A percentile compares a stretch with the other conserved stretches of the same genome.
Evolutionary conservation across 64 coral and sea anemone species (phyloP).

Genomic region (Porites australiensis): DNA sequence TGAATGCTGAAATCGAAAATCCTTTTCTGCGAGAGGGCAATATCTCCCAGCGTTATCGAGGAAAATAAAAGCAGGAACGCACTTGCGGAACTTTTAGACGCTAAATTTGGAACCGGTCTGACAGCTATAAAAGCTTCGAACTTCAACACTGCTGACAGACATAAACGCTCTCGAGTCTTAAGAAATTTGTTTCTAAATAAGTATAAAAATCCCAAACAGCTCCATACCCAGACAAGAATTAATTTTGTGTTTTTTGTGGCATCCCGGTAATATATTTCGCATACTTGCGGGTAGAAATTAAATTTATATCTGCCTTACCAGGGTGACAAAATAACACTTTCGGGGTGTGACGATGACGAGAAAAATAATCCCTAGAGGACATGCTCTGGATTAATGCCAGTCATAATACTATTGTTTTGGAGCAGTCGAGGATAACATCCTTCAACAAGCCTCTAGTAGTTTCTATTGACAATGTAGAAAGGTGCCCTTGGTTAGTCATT

Average conservation of each 20-base stretch:
- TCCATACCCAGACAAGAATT: not conserved
- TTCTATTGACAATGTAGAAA: conserved; percentile 1
- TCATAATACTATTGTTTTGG: conserved; percentile 7
- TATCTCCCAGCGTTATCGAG: too few relatives aligned
- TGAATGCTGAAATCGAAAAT: too few relatives aligned
- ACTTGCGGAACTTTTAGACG: not conserved
- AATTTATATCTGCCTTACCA: not conserved
- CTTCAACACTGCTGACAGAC: not conserved
- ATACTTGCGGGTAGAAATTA: conserved; percentile 1
- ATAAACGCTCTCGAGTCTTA: not conserved
- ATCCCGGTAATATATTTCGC: not conserved
- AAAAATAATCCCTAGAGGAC: not conserved
- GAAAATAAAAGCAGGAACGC: conserved; percentile 11
- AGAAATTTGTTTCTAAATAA: not conserved
- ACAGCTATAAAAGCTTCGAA: not conserved
- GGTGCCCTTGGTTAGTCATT: not conserved
- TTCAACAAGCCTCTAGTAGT: not conserved
- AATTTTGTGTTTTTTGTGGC: conserved; percentile 48
- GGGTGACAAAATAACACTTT: conserved; percentile 20
- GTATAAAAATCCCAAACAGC: not conserved
- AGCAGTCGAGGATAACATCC: not conserved
- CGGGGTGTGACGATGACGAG: not conserved
- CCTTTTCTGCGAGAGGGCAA: too few relatives aligned
- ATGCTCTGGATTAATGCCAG: not conserved
- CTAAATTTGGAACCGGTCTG: not conserved